Base-by-base conservation (phyloP, 53 echinoderm and acorn worm genomes). In the Paracentrotus lividus region DNA sequence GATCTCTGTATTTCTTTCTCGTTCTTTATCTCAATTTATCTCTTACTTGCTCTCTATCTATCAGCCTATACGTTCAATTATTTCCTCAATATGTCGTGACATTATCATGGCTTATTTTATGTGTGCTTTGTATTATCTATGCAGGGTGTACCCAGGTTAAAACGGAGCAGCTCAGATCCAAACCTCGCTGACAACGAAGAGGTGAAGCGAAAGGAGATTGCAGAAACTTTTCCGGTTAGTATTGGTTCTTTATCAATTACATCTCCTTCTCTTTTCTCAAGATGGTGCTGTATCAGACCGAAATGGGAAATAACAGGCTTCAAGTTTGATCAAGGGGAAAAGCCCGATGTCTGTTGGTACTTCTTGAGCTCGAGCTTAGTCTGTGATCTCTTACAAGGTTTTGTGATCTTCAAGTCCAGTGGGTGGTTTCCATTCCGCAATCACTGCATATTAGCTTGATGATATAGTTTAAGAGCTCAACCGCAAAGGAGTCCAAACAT, bases 181-280 rank as follows among this genome's bases (percentile, higher is more conserved):
- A 98, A 94, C 61, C 92, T 98, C 13, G 97, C 97, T 36, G 98
- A 98, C 86, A 96, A 60, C 67, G 96, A 98, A 88, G 98, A 98
- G 90, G 60, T 97, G 92, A 95, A 98, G 94, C 95, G 98, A 44
- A 98, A 94, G 88, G 96, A 96, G 86, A 98, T 98, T 52, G 98
- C 97, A 2, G 96, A 97, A 95, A 98, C 97, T 45, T 98, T 98
- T 93, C 98, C 98, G 54, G 98, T 98, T 43, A 95, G 98, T 93
- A 68, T 69, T 58, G 0, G 31, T 14, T 88, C 29, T 57, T 88
- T 43, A 0, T 85, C 85, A 51, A 85, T n/a, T n/a, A n/a, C 49
- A 29, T 52, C 51, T 42, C 16, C n/a, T 4, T 76, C 76, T 29
- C 8, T 31, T 42, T 21, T 76, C 76, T 76, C 76, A n/a, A n/a